phyloP scores from a whole-genome alignment of 1,140 invertebrate genomes.

The Yoshiicerus persimilis region DNA sequence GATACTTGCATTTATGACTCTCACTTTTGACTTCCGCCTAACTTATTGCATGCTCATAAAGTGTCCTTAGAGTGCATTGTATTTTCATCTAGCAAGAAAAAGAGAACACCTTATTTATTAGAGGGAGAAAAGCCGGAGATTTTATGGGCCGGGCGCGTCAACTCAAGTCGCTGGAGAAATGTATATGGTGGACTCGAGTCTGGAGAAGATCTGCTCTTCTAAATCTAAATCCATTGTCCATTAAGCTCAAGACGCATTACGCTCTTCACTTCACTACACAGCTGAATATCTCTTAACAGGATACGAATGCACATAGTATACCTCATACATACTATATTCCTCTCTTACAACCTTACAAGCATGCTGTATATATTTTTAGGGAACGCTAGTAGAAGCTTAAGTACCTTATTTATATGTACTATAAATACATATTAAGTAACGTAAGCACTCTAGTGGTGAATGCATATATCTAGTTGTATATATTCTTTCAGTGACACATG shows the following conservation, averaged over 20 bases:
- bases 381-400: too few relatives aligned
- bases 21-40: slow-evolving; percentile 15
- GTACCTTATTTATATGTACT: too few relatives aligned
- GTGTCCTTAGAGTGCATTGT: slow-evolving; percentile 18
- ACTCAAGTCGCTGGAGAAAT: neutral
- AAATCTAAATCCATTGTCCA: slow-evolving; percentile 12
- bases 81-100: neutral
- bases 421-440: neutral
- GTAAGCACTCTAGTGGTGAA: too few relatives aligned
- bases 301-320: too few relatives aligned
- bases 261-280: neutral
- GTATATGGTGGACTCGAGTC: neutral
- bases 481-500: too few relatives aligned
- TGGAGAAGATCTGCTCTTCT: neutral
- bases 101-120: slow-evolving; percentile 17
- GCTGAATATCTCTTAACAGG: neutral
- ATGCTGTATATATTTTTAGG: neutral
- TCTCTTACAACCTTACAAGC: too few relatives aligned
- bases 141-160: neutral
- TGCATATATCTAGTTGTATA: too few relatives aligned
- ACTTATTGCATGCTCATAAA: slow-evolving; percentile 13
- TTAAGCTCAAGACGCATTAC: neutral
- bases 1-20: neutral
- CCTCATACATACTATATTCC: too few relatives aligned
- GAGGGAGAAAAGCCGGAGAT: neutral